Base-by-base conservation (phyloP, 92 coral and sea anemone species). In the Umimayanthus chanpuru region DNA sequence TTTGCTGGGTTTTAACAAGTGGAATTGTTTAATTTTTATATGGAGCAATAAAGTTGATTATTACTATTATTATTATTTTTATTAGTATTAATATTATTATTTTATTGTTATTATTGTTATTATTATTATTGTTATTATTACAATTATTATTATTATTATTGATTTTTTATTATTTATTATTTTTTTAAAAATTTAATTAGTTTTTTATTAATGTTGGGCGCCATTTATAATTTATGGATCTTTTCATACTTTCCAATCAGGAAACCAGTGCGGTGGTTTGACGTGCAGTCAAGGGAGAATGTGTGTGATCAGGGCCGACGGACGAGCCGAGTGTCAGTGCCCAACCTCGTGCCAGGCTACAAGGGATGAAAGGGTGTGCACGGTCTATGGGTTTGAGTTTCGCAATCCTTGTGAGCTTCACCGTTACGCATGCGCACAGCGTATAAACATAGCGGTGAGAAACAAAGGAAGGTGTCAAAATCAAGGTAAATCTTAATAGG, bases 201-300 rank as follows among this genome's bases (percentile, higher is more conserved):
- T n/a, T n/a, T 32, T 26, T 39, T 14, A 32, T 73, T 12, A 39
- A 47, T 4, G 6, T 70, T 28, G 58, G 2, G 58, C 32, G 15
- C 18, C 75, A 25, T 9, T 47, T 47, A 47, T 47, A 47, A 11
- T 7, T 47, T 32, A 32, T 32, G 2, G 36, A 32, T 47, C 8
- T 11, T 47, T 26, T 26, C 20, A 9, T 12, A 10, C 32, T 58
- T 18, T 23, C 10, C 43, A 12, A 23, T 2, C 87, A 83, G 87
- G 78, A 11, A 83, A 26, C 58, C 39, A 39, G 9, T 88, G 90
- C 18, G 77, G 87, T 10, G 61, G 58, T 88, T 38, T 83, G 68
- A 85, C 55, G 18, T 92, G 94, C 43, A 80, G 88, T 5, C 79
- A 88, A 44, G 94, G 94, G 77, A 85, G 85, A 36, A 88, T 85